Base-by-base conservation (phyloP, 1,140 invertebrate species). In the Stenopsyche tienmushanensis region DNA sequence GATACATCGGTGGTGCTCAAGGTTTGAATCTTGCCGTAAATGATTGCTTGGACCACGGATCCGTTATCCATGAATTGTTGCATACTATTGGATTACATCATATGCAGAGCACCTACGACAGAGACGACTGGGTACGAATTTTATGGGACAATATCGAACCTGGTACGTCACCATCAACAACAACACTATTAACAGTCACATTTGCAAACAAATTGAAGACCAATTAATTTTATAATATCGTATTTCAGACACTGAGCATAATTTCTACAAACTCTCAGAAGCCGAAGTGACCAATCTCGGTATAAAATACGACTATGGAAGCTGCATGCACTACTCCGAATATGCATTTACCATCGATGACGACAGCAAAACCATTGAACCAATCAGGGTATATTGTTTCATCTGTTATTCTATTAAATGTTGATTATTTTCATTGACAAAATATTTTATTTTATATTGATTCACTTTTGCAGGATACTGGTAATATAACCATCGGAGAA, bases 101-200 rank as follows among this genome's bases (percentile, higher is more conserved):
- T n/a, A n/a, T n/a, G n/a, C n/a, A n/a, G n/a, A n/a, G n/a, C n/a
- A n/a, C 87, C 2, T 74, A 82, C 1, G 85, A 92, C 73, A 78
- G 90, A 55, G 89, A 91, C 71, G 77, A 86, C 0, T 90, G 82
- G 71, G 84, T 92, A 0, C 74, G 75, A 5, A 84, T 92, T 47
- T 69, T 83, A 0, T 87, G 84, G 77, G 79, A 85, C 13, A 91
- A 91, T 68, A 90, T 92, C 26, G n/a, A 2, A 21, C 18, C 3
- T 54, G 13, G 9, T 25, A n/a, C n/a, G n/a, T 18, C 2, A 1
- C n/a, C 24, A 26, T 13, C 17, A 25, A n/a, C n/a, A n/a, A n/a
- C 1, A 39, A 39, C 21, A n/a, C 24, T n/a, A n/a, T 3, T 39
- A 13, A 29, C 15, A 39, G n/a, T n/a, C n/a, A n/a, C n/a, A n/a